phyloP scores from a whole-genome alignment of 2,113 vertebrate genomes.

The Hydrolagus affinis region DNA sequence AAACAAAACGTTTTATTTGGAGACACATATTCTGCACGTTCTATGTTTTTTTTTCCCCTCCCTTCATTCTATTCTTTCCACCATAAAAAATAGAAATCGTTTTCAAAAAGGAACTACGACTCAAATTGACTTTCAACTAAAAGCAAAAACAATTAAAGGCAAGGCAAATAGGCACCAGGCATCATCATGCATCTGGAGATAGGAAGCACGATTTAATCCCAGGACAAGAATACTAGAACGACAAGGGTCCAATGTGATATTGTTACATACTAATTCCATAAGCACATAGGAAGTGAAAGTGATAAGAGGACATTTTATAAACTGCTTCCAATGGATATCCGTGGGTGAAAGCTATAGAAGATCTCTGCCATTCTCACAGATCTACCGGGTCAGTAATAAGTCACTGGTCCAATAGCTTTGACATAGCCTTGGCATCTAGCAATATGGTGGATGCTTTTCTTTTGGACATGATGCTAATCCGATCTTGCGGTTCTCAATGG shows the following conservation, averaged over 20 bases:
- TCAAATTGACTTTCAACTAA: too few relatives aligned
- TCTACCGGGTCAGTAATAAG: not conserved
- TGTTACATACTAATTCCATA: not conserved
- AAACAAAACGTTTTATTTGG: slow-evolving; percentile 24
- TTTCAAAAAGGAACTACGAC: not conserved
- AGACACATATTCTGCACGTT: not conserved
- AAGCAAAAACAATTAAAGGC: too few relatives aligned
- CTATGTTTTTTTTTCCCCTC: not conserved
- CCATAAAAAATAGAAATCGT: not conserved
- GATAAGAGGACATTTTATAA: not conserved
- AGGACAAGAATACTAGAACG: not conserved
- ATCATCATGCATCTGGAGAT: not conserved
- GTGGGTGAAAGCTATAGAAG: not conserved
- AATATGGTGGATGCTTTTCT: not conserved
- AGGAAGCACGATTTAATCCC: not conserved
- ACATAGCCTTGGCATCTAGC: not conserved
- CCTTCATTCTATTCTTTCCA: not conserved
- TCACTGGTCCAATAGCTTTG: not conserved
- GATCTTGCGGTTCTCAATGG: not conserved
- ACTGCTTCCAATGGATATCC: not conserved
- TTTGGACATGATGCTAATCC: not conserved
- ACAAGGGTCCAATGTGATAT: not conserved
- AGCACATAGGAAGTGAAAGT: not conserved
- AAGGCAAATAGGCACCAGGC: not conserved
- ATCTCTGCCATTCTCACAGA: not conserved